Base-by-base conservation (phyloP, 1,140 invertebrate genomes). In the Acromyrmex heyeri region DNA sequence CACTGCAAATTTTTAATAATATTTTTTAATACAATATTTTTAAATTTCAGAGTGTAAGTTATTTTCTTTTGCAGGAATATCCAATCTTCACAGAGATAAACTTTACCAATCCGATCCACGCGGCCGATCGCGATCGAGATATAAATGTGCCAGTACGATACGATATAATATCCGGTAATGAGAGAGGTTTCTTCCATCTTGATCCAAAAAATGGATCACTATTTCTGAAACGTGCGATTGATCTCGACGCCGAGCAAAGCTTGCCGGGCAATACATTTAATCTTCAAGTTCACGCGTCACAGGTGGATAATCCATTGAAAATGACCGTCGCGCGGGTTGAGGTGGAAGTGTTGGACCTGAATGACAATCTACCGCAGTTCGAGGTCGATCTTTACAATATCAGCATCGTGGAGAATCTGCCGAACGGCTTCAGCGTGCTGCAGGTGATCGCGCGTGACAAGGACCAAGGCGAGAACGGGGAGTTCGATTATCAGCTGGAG, bases 361-460 rank as follows among this genome's bases (percentile, higher is more conserved):
- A 98, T 91, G 98, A 98, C 91, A 98, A 98, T 93, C 93, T 97
- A 21, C 98, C 98, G 0, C 97, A 98, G 87, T 99, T 99, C 85
- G 98, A 98, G 94, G 97, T 98, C 0, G 98, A 98, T 89, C 96
- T 98, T 87, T 98, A 98, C 92, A 98, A 98, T 88, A 98, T 99
- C 57, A 98, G 98, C 87, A 98, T 99, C 70, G 98, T 98, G 64
- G 98, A 99, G 93, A 98, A 99, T 93, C 95, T 98, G 50, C 98
- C 98, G 0, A 98, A 98, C 89, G 98, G 98, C 85, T 97, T 97
- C 89, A 96, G 96, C 85, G 96, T 96, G 5, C 90, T 96, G n/a
- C 96, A 96, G 92, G 90, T 94, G n/a, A 96, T 97, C 79, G 98
- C 98, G 0, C 95, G 96, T 1, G 98, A 98, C 92, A 96, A 96